phyloP scores from a whole-genome alignment of 2,888 invertebrate species.

The Lithophane ornitopus region DNA sequence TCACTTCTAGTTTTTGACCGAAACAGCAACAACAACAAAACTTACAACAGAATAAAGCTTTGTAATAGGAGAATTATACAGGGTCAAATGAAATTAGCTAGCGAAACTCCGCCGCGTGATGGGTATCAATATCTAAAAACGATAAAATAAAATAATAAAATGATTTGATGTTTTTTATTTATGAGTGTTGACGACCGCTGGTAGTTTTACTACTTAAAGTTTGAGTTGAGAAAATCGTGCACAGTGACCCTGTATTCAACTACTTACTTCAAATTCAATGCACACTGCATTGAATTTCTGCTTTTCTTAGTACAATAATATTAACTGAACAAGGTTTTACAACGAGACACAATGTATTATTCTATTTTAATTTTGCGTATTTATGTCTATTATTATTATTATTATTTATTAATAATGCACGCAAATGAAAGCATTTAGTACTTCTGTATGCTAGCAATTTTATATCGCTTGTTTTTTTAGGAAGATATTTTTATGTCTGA shows the following conservation, averaged over 20 bases:
- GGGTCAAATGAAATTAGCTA: too few relatives aligned
- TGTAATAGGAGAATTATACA: neutral
- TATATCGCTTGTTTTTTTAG: constrained; percentile 9
- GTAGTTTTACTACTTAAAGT: too few relatives aligned
- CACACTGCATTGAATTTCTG: neutral
- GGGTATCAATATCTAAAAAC: too few relatives aligned
- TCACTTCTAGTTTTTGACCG: neutral
- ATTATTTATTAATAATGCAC: constrained; percentile 34
- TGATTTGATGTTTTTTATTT: too few relatives aligned
- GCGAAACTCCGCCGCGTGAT: too few relatives aligned
- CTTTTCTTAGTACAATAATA: neutral
- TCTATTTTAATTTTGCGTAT: constrained; percentile 37
- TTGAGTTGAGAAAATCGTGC: too few relatives aligned
- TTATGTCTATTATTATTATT: neutral
- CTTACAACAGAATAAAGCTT: neutral
- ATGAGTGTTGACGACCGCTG: too few relatives aligned
- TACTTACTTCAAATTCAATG: neutral
- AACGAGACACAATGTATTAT: constrained; percentile 50
- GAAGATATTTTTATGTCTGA: neutral
- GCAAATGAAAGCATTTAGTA: constrained; percentile 25
- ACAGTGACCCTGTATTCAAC: neutral
- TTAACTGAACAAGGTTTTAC: constrained; percentile 28
- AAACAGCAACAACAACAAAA: too few relatives aligned
- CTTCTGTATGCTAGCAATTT: constrained; percentile 5
- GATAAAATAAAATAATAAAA: too few relatives aligned